Base-by-base conservation (phyloP, 2,888 invertebrate genomes). In the Rapana venosa region DNA sequence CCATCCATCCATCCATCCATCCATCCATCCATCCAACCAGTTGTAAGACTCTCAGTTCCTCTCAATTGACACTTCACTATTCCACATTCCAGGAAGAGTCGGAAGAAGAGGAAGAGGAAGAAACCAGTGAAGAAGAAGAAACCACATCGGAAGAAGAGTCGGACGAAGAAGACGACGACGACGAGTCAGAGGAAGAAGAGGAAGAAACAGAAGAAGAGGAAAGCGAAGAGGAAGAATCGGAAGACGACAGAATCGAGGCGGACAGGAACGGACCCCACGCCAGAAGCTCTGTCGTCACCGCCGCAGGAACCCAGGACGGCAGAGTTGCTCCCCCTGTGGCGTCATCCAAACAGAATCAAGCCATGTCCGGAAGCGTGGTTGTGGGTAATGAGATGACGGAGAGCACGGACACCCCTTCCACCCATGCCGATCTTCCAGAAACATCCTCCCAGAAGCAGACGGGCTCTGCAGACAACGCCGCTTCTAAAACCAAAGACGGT, bases 221-320 rank as follows among this genome's bases (percentile, higher is more conserved):
- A 22, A 47, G 36, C 15, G 81, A 83, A 22, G 81, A 83, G 4
- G 84, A 58, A 32, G 79, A 81, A 26, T 61, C 90, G 6, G 93
- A 92, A 32, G 93, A 93, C 90, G 93, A 93, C 36, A 91, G 93
- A 26, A 92, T 92, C 56, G 93, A 93, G 79, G 93, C 93, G 56
- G 93, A 93, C 90, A 92, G 87, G 30, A 56, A 47, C 6, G 36
- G 36, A 47, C 35, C 35, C 30, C 36, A 36, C 13, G 47, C 81
- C 36, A 36, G 81, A 22, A 30, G 13, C 81, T 36, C 36, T 8
- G 22, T 26, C 13, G 74, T 13, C 35, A 15, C 83, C 22, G 32
- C 35, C 30, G 47, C 47, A 47, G 32, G 32, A 35, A 20, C 20
- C 17, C 11, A 58, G 15, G 58, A 30, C 17, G 58, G 30, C 30